phyloP scores from a whole-genome alignment of 2,113 vertebrate species.

The Abramis brama region DNA sequence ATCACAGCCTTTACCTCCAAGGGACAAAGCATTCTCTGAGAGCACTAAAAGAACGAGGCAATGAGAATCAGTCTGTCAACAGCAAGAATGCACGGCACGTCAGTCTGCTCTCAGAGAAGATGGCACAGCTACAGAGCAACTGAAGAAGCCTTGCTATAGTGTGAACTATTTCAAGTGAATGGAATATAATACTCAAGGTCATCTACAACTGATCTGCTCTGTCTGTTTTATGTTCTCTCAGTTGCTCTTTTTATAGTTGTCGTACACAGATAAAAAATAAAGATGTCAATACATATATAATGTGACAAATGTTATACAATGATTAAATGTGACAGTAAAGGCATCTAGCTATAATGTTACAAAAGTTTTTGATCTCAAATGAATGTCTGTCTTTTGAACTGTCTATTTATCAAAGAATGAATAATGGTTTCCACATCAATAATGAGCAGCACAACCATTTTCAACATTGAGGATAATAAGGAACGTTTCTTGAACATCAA shows the following conservation, averaged over 20 bases:
- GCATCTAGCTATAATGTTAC: too few species aligned
- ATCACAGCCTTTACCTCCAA: conserved; percentile 31
- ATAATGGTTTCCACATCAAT: too few species aligned
- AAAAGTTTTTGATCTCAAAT: too few species aligned
- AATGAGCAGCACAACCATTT: too few species aligned
- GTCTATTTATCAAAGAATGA: too few species aligned
- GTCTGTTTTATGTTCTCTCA: background rate
- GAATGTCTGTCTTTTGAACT: too few species aligned
- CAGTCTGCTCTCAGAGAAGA: background rate
- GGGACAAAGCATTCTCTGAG: conserved; percentile 18
- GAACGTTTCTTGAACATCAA: background rate
- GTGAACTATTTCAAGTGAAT: conserved; percentile 23
- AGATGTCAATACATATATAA: background rate
- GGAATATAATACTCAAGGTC: background rate
- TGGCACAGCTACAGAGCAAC: background rate
- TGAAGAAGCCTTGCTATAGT: background rate
- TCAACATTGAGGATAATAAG: too few species aligned
- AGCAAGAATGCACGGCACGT: conserved; percentile 18
- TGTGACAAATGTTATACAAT: background rate
- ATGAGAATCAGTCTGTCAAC: conserved; percentile 7
- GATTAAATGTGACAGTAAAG: background rate
- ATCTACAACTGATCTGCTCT: conserved; percentile 12
- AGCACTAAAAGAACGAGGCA: conserved; percentile 8
- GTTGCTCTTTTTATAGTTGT: background rate
- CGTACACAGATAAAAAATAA: conserved; percentile 7